These are phyloP conservation scores for Microcaecilia unicolor DNA, from an alignment of 2,797 vertebrate species.

Conservation along the genomic window DNA sequence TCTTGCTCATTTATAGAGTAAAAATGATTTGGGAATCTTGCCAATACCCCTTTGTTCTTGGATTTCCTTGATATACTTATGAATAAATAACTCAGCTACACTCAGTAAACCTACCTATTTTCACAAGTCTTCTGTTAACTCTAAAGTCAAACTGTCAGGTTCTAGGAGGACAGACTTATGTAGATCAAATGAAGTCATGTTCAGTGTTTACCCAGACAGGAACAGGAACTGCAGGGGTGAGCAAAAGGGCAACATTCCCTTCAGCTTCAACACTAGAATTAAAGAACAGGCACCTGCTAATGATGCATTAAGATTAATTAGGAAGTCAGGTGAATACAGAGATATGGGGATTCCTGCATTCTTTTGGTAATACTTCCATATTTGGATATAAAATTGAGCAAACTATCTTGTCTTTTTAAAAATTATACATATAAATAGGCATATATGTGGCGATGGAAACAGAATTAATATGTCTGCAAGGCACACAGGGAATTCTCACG, in stretches of 20 bases:
- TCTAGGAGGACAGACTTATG: constrained; percentile 40
- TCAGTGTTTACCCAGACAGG: constrained; percentile 43
- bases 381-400: constrained; percentile 4
- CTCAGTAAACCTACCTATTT: constrained; percentile 31
- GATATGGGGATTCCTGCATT: background rate
- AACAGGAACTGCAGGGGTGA: constrained; percentile 30
- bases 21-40: too few species aligned
- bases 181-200: constrained; percentile 48
- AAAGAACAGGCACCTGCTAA: constrained; percentile 11
- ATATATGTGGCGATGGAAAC: background rate
- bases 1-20: too few species aligned
- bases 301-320: constrained; percentile 1
- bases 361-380: constrained; percentile 2
- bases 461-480: background rate
- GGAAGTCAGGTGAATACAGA: constrained; percentile 7
- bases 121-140: constrained; percentile 47
- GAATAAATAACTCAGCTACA: background rate
- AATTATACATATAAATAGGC: too few species aligned
- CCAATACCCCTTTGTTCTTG: too few species aligned
- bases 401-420: too few species aligned
- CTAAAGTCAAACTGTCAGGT: constrained; percentile 37
- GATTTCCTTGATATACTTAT: background rate
- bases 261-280: constrained; percentile 18
- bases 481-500: background rate
- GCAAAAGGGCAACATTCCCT: constrained; percentile 25